Conservation (phyloP, 1,140 invertebrate genomes). For the Drosophila ambigua region DNA sequence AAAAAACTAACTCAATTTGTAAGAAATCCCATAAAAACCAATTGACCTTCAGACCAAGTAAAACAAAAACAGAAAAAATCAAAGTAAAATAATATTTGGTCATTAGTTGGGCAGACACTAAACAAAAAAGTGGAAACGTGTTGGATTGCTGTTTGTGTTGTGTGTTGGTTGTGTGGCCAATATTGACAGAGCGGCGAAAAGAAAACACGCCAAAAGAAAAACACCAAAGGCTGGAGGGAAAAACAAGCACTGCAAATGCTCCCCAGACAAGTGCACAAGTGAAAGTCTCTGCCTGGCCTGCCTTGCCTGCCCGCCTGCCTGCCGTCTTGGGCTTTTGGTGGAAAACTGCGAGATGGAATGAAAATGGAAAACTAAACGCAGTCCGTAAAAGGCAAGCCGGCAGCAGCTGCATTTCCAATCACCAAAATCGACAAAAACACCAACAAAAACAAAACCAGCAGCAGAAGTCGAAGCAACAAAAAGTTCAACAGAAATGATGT, state of each 20-base stretch:
- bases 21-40: conserved; percentile 47
- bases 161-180: conserved; percentile 49
- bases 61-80: conserved; percentile 45
- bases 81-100: conserved; percentile 77
- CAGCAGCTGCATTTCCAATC: conserved; percentile 50
- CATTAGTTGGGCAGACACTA: conserved; percentile 62
- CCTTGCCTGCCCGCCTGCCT: no score
- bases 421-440: conserved; percentile 18
- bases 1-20: conserved; percentile 61
- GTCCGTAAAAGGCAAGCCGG: conserved; percentile 67
- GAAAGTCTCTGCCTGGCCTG: conserved; percentile 52
- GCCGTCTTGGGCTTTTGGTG: conserved; percentile 24
- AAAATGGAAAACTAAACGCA: conserved; percentile 75
- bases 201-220: conserved; percentile 35
- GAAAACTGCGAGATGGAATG: conserved; percentile 67
- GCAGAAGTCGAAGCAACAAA: conserved; percentile 29
- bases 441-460: conserved; percentile 16
- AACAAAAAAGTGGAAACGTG: conserved; percentile 47
- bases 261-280: conserved; percentile 66
- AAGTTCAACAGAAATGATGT: conserved; percentile 69
- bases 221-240: conserved; percentile 5
- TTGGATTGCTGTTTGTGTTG: conserved; percentile 27
- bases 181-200: conserved; percentile 27
- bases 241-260: conserved; percentile 34
- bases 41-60: conserved; percentile 73